These are phyloP conservation scores for Petrolisthes cinctipes DNA, from an alignment of 2,888 invertebrate genomes.

Conservation along the genomic window DNA sequence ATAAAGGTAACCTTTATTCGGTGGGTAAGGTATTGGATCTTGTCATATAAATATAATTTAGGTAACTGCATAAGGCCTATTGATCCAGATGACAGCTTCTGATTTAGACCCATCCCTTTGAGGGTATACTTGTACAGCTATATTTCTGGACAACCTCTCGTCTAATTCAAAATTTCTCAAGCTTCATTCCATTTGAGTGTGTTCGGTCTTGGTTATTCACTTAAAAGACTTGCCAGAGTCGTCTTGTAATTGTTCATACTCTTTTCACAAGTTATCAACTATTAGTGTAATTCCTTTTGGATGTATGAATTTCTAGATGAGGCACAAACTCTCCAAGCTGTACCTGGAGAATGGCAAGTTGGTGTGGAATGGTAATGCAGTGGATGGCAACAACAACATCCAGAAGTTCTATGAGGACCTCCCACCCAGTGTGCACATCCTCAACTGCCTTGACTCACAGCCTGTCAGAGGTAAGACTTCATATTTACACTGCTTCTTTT, in stretches of 20 bases:
- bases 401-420: constrained; percentile 88
- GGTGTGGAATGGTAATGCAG: constrained; percentile 93
- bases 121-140: no score
- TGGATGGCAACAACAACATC: constrained; percentile 84
- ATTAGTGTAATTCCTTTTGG: not conserved
- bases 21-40: no score
- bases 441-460: constrained; percentile 88
- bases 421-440: constrained; percentile 82
- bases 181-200: no score
- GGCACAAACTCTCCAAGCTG: constrained; percentile 76
- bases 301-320: constrained; percentile 44
- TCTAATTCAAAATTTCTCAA: no score
- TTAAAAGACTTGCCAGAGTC: no score
- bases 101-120: no score
- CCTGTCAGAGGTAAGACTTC: constrained; percentile 77
- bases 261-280: not conserved
- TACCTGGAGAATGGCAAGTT: constrained; percentile 87
- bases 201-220: not conserved
- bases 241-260: constrained; percentile 2
- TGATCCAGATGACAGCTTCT: no score
- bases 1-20: no score
- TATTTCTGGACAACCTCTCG: no score
- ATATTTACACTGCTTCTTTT: not conserved
- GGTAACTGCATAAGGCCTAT: no score
- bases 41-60: no score